Evolutionary conservation across 2,888 invertebrate genomes (phyloP).

Genomic region (Teinopalpus imperialis): DNA sequence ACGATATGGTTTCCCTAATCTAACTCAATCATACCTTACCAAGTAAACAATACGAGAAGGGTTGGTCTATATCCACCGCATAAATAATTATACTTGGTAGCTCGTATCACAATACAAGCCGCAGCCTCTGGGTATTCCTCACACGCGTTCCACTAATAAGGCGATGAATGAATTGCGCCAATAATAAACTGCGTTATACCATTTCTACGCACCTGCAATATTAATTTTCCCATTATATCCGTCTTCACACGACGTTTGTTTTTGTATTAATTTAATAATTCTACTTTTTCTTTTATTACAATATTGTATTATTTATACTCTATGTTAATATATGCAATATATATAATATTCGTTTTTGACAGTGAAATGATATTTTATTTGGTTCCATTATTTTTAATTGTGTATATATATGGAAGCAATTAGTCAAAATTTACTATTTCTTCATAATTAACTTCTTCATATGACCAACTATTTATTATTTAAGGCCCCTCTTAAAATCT

Average conservation of each 20-base stretch:
- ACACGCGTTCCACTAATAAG: slow-evolving; percentile 71
- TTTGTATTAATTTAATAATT: too few relatives aligned
- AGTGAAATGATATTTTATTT: too few relatives aligned
- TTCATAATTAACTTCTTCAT: too few relatives aligned
- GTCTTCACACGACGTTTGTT: slow-evolving; percentile 12
- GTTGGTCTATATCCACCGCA: slow-evolving; percentile 59
- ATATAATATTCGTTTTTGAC: too few relatives aligned
- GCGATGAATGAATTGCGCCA: slow-evolving; percentile 63
- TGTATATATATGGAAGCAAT: too few relatives aligned
- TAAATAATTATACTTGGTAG: slow-evolving; percentile 43
- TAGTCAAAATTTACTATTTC: too few relatives aligned
- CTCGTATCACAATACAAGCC: slow-evolving; percentile 37
- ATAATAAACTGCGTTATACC: slow-evolving; percentile 40
- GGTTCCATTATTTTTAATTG: too few relatives aligned
- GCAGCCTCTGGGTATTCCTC: slow-evolving; percentile 50
- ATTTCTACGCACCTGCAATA: slow-evolving; percentile 38
- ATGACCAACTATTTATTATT: too few relatives aligned
- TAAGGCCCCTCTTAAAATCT: too few relatives aligned
- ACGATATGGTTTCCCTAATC: slow-evolving; percentile 6
- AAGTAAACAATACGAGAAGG: slow-evolving; percentile 33
- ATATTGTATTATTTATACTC: too few relatives aligned
- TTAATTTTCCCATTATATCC: slow-evolving; percentile 31
- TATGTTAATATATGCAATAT: too few relatives aligned
- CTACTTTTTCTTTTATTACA: too few relatives aligned
- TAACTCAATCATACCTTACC: slow-evolving; percentile 11